Base-by-base conservation (phyloP, 2,888 invertebrate species). In the Fabriciana adippe region DNA sequence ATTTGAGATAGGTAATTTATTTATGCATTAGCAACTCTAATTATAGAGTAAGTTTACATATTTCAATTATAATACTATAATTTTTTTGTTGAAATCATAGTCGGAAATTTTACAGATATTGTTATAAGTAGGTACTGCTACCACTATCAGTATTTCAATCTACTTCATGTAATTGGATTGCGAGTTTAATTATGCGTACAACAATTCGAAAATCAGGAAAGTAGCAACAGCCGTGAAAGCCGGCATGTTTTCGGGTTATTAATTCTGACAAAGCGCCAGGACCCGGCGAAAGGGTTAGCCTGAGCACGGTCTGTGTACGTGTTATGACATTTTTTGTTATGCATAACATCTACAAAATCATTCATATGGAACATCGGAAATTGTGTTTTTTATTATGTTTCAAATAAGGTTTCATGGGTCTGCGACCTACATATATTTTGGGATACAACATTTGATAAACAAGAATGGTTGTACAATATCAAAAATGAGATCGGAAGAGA, bases 151-250 rank as follows among this genome's bases (percentile, higher is more conserved):
- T 68, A 60, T 70, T 66, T 85, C 81, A 81, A 85, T 83, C 79
- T 85, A 83, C 86, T 87, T 86, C 85, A 83, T 83, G 84, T 91
- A 91, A 92, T 92, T 92, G 90, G 75, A 88, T 90, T 89, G 92
- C 83, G 83, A 82, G 87, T 85, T 89, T 91, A 92, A 92, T 90
- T 90, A 90, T 87, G 89, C 91, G 91, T 89, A 86, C 90, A 91
- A 92, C 90, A 91, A 90, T 90, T 87, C 83, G 80, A 83, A 86
- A 88, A 87, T 87, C 87, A 84, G 88, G 86, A 90, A 89, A 91
- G 82, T 85, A 80, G 81, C 76, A 76, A 79, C 82, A 78, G 78
- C 81, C 76, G 83, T 79, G 81, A 79, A 75, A 76, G 80, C 76
- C 72, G 75, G 75, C 76, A 79, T 81, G 81, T 90, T 91, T 83